Evolutionary conservation across 2,113 vertebrate species (phyloP).

Genomic region (Sapayoa aenigma): DNA sequence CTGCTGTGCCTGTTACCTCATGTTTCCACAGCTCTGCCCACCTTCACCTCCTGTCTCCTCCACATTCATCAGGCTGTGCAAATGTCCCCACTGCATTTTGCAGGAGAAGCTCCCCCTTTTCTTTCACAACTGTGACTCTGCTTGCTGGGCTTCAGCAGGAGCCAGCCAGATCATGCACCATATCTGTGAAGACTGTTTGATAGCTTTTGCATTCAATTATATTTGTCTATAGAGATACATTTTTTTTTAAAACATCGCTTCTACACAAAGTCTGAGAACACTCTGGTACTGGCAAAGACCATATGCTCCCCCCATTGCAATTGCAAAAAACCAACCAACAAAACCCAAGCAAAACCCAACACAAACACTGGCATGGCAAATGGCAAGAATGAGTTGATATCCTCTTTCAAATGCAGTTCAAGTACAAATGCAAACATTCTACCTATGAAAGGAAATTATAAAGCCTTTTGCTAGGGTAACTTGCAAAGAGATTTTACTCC

Average conservation of each 20-base stretch:
- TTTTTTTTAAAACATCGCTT: background rate
- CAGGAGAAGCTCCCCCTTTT: accelerated
- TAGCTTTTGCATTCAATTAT: accelerated
- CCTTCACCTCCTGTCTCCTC: background rate
- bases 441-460: accelerated
- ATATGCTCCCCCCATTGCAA: too few relatives aligned
- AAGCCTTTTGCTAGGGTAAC: background rate
- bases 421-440: background rate
- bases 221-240: accelerated
- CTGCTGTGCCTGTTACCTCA: accelerated
- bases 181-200: accelerated
- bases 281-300: background rate
- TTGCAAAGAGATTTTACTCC: background rate
- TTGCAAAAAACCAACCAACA: background rate
- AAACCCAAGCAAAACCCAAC: background rate
- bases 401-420: background rate
- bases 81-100: accelerated
- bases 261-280: accelerated
- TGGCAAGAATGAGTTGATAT: accelerated
- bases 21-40: background rate
- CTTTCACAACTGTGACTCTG: accelerated
- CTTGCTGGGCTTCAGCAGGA: background rate
- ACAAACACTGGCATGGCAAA: too few relatives aligned
- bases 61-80: accelerated
- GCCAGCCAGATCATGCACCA: accelerated